Evolutionary conservation across 2,888 invertebrate genomes (phyloP).

Genomic region (Aphodius granarius): DNA sequence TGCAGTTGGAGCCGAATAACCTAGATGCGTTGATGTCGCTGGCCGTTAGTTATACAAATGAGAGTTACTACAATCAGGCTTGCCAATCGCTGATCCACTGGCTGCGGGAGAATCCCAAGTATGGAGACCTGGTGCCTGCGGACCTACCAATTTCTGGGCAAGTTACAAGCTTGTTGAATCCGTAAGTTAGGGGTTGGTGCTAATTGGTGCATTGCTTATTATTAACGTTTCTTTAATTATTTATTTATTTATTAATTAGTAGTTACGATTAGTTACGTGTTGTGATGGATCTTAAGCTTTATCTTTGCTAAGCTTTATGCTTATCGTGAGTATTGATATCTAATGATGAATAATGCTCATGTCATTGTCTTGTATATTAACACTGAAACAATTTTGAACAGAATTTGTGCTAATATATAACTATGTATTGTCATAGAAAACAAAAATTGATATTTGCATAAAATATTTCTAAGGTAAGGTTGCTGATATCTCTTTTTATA

Average conservation of each 20-base stretch:
- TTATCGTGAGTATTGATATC: neutral
- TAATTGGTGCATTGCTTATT: slow-evolving; percentile 7
- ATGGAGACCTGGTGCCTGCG: slow-evolving; percentile 69
- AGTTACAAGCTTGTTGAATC: slow-evolving; percentile 55
- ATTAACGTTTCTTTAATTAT: neutral
- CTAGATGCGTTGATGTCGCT: slow-evolving; percentile 84
- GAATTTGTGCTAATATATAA: neutral
- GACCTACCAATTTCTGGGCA: slow-evolving; percentile 56
- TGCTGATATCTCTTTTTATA: too few relatives aligned
- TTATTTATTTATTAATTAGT: neutral
- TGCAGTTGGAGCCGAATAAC: slow-evolving; percentile 79
- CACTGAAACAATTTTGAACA: neutral
- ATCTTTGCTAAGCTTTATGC: neutral
- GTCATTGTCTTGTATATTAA: neutral
- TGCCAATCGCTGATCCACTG: slow-evolving; percentile 78
- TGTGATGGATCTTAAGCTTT: neutral
- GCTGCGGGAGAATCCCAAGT: slow-evolving; percentile 80
- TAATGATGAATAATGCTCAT: neutral
- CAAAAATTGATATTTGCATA: too few relatives aligned
- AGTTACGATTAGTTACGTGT: neutral
- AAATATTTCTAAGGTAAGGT: too few relatives aligned
- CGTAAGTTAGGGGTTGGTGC: slow-evolving; percentile 49
- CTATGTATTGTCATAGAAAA: too few relatives aligned
- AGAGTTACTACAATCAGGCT: slow-evolving; percentile 89
- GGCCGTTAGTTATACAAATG: slow-evolving; percentile 95